Conservation (phyloP, 2,888 invertebrate species). For the Julus scanicus region DNA sequence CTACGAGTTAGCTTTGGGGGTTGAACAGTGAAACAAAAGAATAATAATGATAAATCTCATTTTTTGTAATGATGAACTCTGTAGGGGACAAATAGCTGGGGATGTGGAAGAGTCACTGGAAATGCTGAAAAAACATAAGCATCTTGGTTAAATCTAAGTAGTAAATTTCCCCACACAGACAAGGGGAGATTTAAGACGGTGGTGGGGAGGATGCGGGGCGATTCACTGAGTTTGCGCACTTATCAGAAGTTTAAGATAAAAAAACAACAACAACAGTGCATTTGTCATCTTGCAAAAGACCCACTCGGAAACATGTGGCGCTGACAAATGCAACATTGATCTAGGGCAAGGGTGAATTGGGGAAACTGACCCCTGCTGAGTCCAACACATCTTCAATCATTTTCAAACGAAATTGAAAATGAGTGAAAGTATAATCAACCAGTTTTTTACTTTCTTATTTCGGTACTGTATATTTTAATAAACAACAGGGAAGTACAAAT, state of each 20-base stretch:
- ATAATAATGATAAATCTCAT: background rate
- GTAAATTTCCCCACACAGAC: background rate
- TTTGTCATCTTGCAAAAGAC: background rate
- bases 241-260: background rate
- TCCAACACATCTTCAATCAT: background rate
- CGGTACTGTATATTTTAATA: background rate
- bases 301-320: background rate
- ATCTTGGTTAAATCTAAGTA: background rate
- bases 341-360: background rate
- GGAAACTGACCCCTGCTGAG: background rate
- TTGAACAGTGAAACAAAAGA: background rate
- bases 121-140: background rate
- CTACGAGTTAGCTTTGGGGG: background rate
- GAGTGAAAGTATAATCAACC: background rate
- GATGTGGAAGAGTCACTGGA: background rate
- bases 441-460: background rate
- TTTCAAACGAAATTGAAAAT: constrained; percentile 1
- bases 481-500: too few species aligned
- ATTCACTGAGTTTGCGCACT: background rate
- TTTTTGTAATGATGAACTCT: background rate
- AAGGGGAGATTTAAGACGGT: too few species aligned
- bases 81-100: background rate
- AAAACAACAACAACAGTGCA: background rate
- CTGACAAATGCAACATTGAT: background rate
- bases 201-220: too few species aligned